Evolutionary conservation across 92 coral and sea anemone genomes (phyloP), one percentile per base, ranked within the genome.

Genomic region (Blastomussa wellsi): DNA sequence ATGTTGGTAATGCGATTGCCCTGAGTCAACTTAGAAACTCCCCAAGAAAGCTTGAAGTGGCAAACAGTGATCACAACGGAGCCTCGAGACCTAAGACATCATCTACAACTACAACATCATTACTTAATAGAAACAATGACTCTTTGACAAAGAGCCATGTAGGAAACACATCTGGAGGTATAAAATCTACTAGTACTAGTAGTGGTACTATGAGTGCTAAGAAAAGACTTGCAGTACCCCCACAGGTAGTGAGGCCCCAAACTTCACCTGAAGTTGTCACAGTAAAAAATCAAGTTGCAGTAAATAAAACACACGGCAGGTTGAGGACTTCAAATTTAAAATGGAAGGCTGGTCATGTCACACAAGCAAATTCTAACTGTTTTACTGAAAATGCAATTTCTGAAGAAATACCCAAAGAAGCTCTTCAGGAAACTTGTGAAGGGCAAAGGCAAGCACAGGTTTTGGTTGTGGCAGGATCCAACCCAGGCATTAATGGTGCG

Each of bases 261-360:
- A 82, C 86, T 17, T 72, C 86, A 39, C 86, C 86, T 33, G 79
- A 82, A 22, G 55, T 57, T 15, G 39, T 20, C 28, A 39, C 62
- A 7, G 55, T 15, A 49, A 71, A 82, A 31, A 26, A 31, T 72
- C 60, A 38, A 2, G 22, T 9, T 5, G 53, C 74, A 44, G 41
- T n/a, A 52, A 82, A 55, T 32, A 72, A 42, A 36, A 59, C 36
- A 6, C 86, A 73, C 8, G 29, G 31, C 55, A 72, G 39, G 49
- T 5, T 42, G 26, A 72, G 44, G n/a, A 31, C 38, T 4, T 24
- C 53, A 24, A 82, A 73, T 28, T 52, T 68, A 51, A 82, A 82
- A 57, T 29, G 55, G 2, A 82, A 55, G 37, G 16, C 79, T 71
- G 53, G 29, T 1, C 26, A 31, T 59, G 17, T 4, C 26, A 2